phyloP scores from a whole-genome alignment of 1,140 invertebrate genomes.

The Drosophila nebulosa region DNA sequence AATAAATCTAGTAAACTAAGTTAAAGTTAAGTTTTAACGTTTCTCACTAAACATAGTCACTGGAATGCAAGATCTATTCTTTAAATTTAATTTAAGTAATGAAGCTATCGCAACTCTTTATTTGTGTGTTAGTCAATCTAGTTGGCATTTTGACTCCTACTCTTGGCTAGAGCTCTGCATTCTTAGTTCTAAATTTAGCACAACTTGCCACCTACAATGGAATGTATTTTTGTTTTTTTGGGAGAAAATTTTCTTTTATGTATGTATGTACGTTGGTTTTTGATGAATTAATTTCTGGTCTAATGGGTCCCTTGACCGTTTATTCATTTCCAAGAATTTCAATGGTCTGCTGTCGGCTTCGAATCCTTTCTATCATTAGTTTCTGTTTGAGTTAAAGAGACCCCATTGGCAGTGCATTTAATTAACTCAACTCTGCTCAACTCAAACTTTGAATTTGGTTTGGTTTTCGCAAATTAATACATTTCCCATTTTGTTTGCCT shows the following conservation, averaged over 20 bases:
- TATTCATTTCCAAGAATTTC: neutral
- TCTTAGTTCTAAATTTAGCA: no score
- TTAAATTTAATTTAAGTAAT: no score
- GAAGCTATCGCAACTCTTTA: no score
- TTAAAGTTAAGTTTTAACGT: no score
- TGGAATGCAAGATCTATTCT: no score
- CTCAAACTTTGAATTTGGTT: constrained; percentile 49
- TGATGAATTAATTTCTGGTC: constrained; percentile 5
- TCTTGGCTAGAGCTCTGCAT: no score
- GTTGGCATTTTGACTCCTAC: no score
- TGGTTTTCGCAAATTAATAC: constrained; percentile 64
- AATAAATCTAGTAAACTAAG: no score
- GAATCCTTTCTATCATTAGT: constrained; percentile 41
- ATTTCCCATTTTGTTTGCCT: constrained; percentile 54
- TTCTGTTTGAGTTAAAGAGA: constrained; percentile 56
- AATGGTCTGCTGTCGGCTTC: neutral
- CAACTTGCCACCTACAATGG: neutral
- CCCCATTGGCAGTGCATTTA: constrained; percentile 48
- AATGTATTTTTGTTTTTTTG: neutral
- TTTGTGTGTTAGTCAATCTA: no score
- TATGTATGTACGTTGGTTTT: neutral
- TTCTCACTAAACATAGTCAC: no score
- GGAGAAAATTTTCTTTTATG: neutral
- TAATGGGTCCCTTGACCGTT: neutral
- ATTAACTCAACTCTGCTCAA: constrained; percentile 60